Conservation (phyloP, 2,888 invertebrate species). For the Hyppa rectilinea region DNA sequence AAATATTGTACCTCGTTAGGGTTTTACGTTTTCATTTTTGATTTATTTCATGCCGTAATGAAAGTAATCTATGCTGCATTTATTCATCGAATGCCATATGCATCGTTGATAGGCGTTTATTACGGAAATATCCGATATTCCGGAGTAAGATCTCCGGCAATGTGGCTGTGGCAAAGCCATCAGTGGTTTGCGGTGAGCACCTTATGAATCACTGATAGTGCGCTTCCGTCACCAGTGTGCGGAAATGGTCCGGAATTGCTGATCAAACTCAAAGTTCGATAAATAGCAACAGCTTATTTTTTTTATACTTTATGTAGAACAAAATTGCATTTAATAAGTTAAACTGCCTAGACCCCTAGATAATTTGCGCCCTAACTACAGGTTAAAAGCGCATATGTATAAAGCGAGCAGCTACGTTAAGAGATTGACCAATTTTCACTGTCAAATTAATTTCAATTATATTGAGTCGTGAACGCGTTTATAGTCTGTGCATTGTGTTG, state of each 20-base stretch:
- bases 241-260: constrained; percentile 7
- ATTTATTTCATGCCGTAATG: constrained; percentile 14
- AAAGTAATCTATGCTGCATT: constrained; percentile 19
- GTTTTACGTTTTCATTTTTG: constrained; percentile 16
- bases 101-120: constrained; percentile 4
- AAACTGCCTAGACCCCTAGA: constrained; percentile 57
- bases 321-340: too few species aligned
- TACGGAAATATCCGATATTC: constrained; percentile 1
- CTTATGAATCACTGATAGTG: constrained; percentile 18
- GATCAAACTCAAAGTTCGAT: not conserved
- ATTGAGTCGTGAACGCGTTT: constrained; percentile 52
- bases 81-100: constrained; percentile 1
- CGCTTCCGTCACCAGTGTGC: not conserved
- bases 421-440: constrained; percentile 80
- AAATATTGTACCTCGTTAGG: constrained; percentile 31
- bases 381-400: constrained; percentile 61
- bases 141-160: not conserved
- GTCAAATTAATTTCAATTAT: constrained; percentile 77
- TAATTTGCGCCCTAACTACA: constrained; percentile 58
- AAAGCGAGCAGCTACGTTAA: constrained; percentile 69
- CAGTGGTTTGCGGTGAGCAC: constrained; percentile 24
- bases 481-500: constrained; percentile 63
- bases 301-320: too few species aligned
- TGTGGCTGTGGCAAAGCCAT: constrained; percentile 2
- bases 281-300: not conserved